Conservation (phyloP, 2,797 vertebrate species). For the Schizothorax lantsangensis region DNA sequence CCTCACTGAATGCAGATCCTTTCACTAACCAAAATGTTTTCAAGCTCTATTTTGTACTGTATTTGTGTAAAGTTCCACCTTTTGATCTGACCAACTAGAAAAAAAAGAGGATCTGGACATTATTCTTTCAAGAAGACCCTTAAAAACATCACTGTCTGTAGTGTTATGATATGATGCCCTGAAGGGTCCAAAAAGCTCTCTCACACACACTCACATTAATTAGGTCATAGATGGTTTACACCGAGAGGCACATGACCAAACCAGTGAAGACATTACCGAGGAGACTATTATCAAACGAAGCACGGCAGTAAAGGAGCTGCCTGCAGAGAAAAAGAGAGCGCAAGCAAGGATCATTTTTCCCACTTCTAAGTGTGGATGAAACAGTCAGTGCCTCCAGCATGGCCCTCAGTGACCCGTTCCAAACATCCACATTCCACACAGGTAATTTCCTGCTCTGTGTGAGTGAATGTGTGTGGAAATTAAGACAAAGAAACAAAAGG, state of each 20-base stretch:
- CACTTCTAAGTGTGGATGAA: conserved; percentile 45
- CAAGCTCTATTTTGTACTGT: neutral
- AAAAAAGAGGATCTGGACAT: neutral
- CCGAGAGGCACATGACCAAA: conserved; percentile 19
- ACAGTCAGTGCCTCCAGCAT: conserved; percentile 49
- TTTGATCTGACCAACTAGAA: neutral
- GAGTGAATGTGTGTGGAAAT: conserved; percentile 31
- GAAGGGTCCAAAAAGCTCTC: conserved; percentile 20
- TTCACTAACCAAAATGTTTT: neutral
- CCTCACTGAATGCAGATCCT: neutral
- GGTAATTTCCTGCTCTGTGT: conserved; percentile 52
- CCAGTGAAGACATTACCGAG: conserved; percentile 28
- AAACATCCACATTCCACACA: conserved; percentile 47
- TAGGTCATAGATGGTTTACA: conserved; percentile 41
- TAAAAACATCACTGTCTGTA: conserved; percentile 30
- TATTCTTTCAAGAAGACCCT: neutral
- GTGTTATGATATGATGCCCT: conserved; percentile 16
- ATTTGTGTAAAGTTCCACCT: neutral
- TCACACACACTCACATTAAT: conserved; percentile 36
- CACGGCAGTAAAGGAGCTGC: conserved; percentile 56
- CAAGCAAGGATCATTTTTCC: neutral
- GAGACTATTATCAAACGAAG: conserved; percentile 68
- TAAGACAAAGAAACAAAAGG: conserved; percentile 50
- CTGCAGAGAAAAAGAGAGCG: conserved; percentile 9
- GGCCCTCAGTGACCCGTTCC: conserved; percentile 44